These are phyloP conservation scores for Amblyopsis hoosieri DNA, from an alignment of 2,797 vertebrate genomes.

Conservation along the genomic window DNA sequence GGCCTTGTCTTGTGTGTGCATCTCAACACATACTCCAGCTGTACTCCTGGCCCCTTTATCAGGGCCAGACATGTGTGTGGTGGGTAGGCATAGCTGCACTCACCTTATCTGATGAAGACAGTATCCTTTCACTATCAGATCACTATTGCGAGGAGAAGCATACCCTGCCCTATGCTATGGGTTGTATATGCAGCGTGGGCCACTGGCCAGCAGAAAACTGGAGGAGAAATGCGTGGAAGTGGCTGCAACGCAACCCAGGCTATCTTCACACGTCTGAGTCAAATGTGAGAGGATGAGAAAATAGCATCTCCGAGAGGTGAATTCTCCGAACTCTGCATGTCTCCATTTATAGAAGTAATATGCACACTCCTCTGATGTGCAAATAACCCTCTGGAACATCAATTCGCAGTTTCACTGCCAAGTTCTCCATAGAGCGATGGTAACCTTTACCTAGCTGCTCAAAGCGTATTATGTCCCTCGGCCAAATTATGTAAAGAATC, in stretches of 20 bases:
- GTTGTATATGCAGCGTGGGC: background rate
- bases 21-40: too few species aligned
- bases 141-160: conserved; percentile 14
- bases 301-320: background rate
- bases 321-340: conserved; percentile 1
- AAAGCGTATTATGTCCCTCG: conserved; percentile 10
- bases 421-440: conserved; percentile 11
- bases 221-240: background rate
- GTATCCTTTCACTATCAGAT: conserved; percentile 38
- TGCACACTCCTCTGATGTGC: background rate
- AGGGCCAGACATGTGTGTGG: too few species aligned
- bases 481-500: conserved; percentile 2
- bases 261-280: background rate
- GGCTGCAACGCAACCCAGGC: conserved; percentile 1
- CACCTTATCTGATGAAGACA: conserved; percentile 38
- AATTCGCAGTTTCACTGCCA: background rate
- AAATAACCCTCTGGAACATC: background rate
- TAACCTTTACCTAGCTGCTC: conserved; percentile 13
- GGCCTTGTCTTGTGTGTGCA: too few species aligned
- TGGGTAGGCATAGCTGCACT: background rate
- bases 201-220: conserved; percentile 1
- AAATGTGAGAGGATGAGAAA: background rate
- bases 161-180: background rate
- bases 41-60: too few species aligned
- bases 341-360: conserved; percentile 1